Conservation (phyloP, 2,888 invertebrate species). For the Frankliniella intonsa region DNA sequence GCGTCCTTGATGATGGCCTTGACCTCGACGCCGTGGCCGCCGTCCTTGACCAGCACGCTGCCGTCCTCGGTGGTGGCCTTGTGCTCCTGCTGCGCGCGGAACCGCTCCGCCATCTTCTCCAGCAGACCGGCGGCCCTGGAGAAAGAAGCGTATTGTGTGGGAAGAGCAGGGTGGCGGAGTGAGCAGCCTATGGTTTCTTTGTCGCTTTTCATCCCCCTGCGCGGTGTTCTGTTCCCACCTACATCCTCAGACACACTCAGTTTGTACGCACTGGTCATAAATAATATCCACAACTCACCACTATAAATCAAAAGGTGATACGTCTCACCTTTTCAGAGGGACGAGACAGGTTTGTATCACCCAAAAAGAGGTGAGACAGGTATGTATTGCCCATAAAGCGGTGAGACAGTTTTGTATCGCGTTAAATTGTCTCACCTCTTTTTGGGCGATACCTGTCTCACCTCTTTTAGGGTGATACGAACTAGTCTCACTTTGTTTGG, state of each 20-base stretch:
- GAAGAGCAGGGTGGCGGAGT: background rate
- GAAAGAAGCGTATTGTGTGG: background rate
- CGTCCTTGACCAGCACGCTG: background rate
- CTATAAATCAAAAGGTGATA: no score
- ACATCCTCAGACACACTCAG: background rate
- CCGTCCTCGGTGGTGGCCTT: background rate
- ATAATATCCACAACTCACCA: no score
- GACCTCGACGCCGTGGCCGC: constrained; percentile 33
- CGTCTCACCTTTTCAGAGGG: no score
- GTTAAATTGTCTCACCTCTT: no score
- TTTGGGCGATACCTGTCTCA: no score
- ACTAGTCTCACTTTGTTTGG: no score
- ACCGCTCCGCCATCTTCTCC: background rate
- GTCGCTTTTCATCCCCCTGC: constrained; percentile 30
- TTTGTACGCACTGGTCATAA: no score
- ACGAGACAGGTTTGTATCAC: no score
- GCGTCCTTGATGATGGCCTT: constrained; percentile 35
- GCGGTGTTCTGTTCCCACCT: constrained; percentile 29
- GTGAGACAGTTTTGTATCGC: no score
- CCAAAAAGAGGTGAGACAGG: no score
- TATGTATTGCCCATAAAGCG: no score
- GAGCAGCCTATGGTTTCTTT: background rate
- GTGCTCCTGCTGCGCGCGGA: background rate
- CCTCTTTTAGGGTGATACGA: no score
- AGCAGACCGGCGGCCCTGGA: background rate